These are phyloP conservation scores for Helicolenus hilgendorfi DNA, from an alignment of 2,797 vertebrate species.

Conservation along the genomic window DNA sequence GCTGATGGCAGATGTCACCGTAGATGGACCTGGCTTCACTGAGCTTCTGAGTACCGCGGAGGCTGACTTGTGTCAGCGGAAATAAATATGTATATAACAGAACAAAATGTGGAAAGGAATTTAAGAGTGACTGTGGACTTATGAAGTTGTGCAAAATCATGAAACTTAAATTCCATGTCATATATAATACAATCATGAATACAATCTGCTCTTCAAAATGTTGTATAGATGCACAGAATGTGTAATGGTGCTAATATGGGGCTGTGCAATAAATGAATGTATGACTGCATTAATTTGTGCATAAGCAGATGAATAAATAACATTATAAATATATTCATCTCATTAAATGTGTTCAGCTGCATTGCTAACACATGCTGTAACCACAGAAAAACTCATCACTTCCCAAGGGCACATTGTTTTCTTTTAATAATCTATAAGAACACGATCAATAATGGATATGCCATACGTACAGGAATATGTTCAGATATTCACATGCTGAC, in stretches of 20 bases:
- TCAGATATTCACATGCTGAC: not conserved
- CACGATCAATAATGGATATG: constrained; percentile 18
- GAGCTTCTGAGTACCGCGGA: constrained; percentile 70
- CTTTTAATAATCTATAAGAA: not conserved
- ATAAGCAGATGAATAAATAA: constrained; percentile 51
- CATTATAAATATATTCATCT: constrained; percentile 46
- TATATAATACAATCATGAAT: not conserved
- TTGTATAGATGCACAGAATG: not conserved
- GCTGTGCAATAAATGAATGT: constrained; percentile 17
- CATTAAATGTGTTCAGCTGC: constrained; percentile 27
- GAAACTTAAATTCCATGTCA: not conserved
- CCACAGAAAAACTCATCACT: constrained; percentile 2
- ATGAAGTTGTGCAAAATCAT: not conserved
- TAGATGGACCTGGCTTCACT: constrained; percentile 77
- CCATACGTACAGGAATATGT: constrained; percentile 14
- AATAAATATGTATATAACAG: constrained; percentile 65
- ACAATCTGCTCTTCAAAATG: not conserved
- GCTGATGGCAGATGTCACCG: constrained; percentile 84
- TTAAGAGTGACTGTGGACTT: not conserved
- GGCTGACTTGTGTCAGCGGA: constrained; percentile 45
- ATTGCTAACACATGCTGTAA: not conserved
- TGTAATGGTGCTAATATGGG: not conserved
- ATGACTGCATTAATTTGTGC: constrained; percentile 26
- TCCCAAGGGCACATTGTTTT: constrained; percentile 10
- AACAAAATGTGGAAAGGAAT: not conserved